These are phyloP conservation scores for Acanthopagrus latus DNA, from an alignment of 2,797 vertebrate genomes.

Conservation along the genomic window DNA sequence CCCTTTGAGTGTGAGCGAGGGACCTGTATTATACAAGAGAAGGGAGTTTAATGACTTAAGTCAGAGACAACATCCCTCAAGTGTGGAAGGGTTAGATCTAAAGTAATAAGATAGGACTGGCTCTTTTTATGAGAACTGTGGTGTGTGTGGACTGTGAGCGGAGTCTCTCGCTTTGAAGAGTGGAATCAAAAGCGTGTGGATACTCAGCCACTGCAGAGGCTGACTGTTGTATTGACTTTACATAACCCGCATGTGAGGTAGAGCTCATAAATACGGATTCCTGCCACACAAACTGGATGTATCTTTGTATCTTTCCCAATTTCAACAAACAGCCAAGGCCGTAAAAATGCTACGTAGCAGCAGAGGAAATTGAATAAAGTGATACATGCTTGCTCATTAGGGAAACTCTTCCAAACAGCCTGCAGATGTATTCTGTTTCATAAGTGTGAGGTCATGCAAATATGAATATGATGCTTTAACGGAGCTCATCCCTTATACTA, in stretches of 20 bases:
- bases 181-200: conserved; percentile 71
- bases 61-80: conserved; percentile 52
- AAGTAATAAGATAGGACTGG: conserved; percentile 59
- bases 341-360: conserved; percentile 14
- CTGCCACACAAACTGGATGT: conserved; percentile 7
- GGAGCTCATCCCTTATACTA: conserved; percentile 8
- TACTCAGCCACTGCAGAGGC: conserved; percentile 64
- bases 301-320: neutral
- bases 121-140: conserved; percentile 58
- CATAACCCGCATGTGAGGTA: conserved; percentile 56
- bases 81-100: conserved; percentile 55
- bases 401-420: conserved; percentile 46
- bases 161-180: conserved; percentile 67
- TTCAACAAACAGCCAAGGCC: conserved; percentile 1
- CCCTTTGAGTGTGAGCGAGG: conserved; percentile 33
- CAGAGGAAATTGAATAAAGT: conserved; percentile 18
- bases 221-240: conserved; percentile 71
- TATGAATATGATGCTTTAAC: conserved; percentile 27
- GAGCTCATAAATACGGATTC: conserved; percentile 37
- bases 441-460: conserved; percentile 49
- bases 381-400: conserved; percentile 41
- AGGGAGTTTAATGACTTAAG: conserved; percentile 59
- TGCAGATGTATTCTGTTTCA: conserved; percentile 39
- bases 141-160: conserved; percentile 54
- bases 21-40: conserved; percentile 33